Base-by-base conservation (phyloP, 2,888 invertebrate species). In the Hydrotaea diabolus region DNA sequence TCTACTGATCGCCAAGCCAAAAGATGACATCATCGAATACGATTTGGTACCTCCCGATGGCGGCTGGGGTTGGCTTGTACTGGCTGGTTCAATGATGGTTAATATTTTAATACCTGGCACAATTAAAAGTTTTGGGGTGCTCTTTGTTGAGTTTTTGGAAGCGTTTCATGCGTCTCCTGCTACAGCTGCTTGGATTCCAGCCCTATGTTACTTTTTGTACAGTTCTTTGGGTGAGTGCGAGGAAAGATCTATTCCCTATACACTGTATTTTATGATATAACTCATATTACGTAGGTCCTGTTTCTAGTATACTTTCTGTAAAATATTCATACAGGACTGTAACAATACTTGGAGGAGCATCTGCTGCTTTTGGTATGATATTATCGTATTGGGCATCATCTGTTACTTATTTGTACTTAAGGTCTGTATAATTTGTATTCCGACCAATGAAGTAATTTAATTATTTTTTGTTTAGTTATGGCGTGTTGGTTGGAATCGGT, bases 41-140 rank as follows among this genome's bases (percentile, higher is more conserved):
- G 95, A 96, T 91, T 93, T 96, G 93, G 96, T 96, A 59, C 96
- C 96, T 73, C 97, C 92, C 39, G 97, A 97, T 91, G 97, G 97
- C 26, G 96, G 96, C 86, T 97, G 96, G 96, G 97, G 97, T 78
- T 97, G 97, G 97, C 94, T 95, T 89, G 95, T 97, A 83, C 88
- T 95, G 89, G 89, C 94, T 92, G 95, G 96, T 71, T 95, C 97
- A 3, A 96, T 97, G 77, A 92, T 97, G 89, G 97, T 97, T 77
- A 97, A 97, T 90, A 95, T 97, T 87, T 93, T 97, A 23, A 96
- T 97, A 49, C 97, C 97, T 5, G 97, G 97, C 53, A 97, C 96
- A 0, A 95, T 97, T 69, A 97, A 97, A 91, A 97, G 97, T 2
- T 97, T 97, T 89, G 97, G 97, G 15, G 97, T 97, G 0, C 93